Evolutionary conservation across 1,140 invertebrate species (phyloP).

Genomic region (Drosophila cardini): DNA sequence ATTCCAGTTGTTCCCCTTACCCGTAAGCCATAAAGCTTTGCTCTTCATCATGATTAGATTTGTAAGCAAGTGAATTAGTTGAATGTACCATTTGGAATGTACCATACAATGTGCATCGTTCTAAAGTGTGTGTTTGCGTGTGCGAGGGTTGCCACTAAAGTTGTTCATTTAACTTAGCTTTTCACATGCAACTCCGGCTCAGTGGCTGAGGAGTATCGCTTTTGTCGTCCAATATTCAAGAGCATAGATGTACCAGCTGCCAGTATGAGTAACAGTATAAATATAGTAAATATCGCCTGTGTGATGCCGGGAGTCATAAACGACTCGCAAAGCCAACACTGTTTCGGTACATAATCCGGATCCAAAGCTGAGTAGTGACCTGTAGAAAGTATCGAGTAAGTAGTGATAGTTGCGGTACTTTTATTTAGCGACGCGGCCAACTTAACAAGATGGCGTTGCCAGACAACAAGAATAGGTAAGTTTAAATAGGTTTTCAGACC

Average conservation of each 20-base stretch:
- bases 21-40: background rate
- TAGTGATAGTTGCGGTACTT: background rate
- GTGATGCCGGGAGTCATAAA: constrained; percentile 26
- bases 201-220: background rate
- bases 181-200: constrained; percentile 56
- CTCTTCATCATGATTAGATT: constrained; percentile 68
- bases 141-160: constrained; percentile 45
- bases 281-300: constrained; percentile 21
- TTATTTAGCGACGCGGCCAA: no score
- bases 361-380: background rate
- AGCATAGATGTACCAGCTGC: constrained; percentile 37
- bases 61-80: constrained; percentile 67
- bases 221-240: constrained; percentile 41
- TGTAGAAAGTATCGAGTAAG: constrained; percentile 1
- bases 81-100: constrained; percentile 22
- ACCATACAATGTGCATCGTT: no score
- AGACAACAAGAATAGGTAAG: no score
- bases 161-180: constrained; percentile 26
- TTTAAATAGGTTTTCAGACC: no score
- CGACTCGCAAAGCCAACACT: constrained; percentile 51
- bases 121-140: background rate
- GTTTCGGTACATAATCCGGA: constrained; percentile 30
- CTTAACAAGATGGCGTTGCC: no score
- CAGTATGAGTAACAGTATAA: constrained; percentile 23
- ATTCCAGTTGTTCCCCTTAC: constrained; percentile 25